Percentiles rank a stretch among this genome's conserved stretches.
Evolutionary conservation across 1,140 invertebrate species (phyloP).

Genomic region (Drosophila ambigua): DNA sequence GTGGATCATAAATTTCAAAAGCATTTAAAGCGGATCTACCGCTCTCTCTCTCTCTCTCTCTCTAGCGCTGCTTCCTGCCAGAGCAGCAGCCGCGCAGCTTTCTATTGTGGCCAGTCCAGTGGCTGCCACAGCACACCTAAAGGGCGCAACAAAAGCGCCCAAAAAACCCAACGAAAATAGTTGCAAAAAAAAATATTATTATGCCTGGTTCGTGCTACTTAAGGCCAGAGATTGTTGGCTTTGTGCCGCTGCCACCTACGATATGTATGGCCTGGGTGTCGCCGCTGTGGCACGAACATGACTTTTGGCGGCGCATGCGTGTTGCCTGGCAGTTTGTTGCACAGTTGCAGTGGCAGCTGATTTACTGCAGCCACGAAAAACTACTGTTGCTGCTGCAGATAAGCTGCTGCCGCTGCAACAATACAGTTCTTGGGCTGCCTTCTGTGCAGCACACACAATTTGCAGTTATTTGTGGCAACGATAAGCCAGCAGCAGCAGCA

Average conservation of each 20-base stretch:
- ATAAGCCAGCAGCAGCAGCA: constrained; percentile 42
- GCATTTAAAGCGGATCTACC: constrained; percentile 59
- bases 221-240: constrained; percentile 11
- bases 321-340: constrained; percentile 79
- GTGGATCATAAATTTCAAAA: constrained; percentile 64
- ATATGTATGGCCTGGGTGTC: constrained; percentile 79
- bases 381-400: constrained; percentile 49
- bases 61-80: constrained; percentile 30
- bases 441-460: constrained; percentile 57
- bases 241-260: constrained; percentile 69
- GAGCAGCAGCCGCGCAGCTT: constrained; percentile 12
- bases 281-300: constrained; percentile 79
- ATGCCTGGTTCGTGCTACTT: too few relatives aligned
- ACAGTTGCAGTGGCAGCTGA: constrained; percentile 52
- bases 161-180: too few relatives aligned
- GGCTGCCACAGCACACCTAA: constrained; percentile 3
- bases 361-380: constrained; percentile 54
- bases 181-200: too few relatives aligned
- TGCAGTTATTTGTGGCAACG: constrained; percentile 75
- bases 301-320: constrained; percentile 82
- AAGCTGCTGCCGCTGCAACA: constrained; percentile 54
- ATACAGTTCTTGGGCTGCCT: constrained; percentile 62
- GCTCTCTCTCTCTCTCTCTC: not conserved
- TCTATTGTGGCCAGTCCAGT: constrained; percentile 18
- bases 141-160: too few relatives aligned